These are phyloP conservation scores for Octopus bimaculoides DNA, from an alignment of 1,140 invertebrate species.

Conservation along the genomic window DNA sequence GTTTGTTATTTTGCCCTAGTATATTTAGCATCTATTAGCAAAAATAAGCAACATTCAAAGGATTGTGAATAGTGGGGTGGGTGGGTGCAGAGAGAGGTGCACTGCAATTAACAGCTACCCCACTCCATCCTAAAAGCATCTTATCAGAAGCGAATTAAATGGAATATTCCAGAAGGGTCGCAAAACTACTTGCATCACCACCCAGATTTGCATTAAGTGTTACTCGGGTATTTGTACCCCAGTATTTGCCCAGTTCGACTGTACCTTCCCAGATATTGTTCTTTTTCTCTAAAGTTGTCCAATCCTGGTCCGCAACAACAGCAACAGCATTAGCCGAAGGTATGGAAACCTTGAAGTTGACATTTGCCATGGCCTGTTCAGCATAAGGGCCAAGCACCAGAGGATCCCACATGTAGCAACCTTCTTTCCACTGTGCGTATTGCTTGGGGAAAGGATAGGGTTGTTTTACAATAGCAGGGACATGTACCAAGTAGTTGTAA, in stretches of 20 bases:
- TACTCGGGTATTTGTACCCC: conserved; percentile 36
- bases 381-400: conserved; percentile 34
- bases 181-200: conserved; percentile 48
- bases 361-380: conserved; percentile 19
- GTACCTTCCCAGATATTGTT: conserved; percentile 44
- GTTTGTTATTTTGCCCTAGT: no score
- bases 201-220: conserved; percentile 55
- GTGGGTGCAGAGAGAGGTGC: no score
- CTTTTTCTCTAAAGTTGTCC: conserved; percentile 51
- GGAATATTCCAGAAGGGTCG: conserved; percentile 52
- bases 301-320: conserved; percentile 50
- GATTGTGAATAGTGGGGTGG: no score
- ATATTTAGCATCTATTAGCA: no score
- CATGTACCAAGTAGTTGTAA: conserved; percentile 57
- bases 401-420: conserved; percentile 53
- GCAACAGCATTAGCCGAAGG: conserved; percentile 50
- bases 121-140: no score
- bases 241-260: conserved; percentile 35
- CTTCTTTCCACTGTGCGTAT: conserved; percentile 59
- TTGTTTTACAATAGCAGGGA: conserved; percentile 31
- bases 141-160: conserved; percentile 22
- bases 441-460: conserved; percentile 55
- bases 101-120: no score
- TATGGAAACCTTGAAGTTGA: conserved; percentile 48
- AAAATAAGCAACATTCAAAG: no score